phyloP scores from a whole-genome alignment of 2,797 vertebrate genomes.

The Mormyrus proboscirostris region DNA sequence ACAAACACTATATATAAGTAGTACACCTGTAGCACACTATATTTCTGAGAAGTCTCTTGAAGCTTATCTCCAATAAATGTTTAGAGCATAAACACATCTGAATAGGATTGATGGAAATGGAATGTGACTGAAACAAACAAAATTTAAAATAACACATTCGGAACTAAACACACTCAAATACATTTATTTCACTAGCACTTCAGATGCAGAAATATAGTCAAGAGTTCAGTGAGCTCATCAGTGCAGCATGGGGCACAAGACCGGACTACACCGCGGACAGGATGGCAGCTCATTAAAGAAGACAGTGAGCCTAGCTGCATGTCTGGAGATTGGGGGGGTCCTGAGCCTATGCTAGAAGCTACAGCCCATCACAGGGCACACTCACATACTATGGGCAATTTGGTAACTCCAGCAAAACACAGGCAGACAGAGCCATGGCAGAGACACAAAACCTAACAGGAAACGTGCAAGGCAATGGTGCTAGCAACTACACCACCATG shows the following conservation, averaged over 20 bases:
- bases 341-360: neutral
- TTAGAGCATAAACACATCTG: neutral
- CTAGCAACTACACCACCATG: neutral
- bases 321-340: neutral
- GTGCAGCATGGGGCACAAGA: neutral
- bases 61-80: neutral
- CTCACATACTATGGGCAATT: neutral
- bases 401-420: neutral
- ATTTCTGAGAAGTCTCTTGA: neutral
- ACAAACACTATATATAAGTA: neutral
- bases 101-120: neutral
- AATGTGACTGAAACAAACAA: neutral
- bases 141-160: neutral
- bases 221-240: neutral
- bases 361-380: neutral
- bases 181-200: neutral
- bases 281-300: neutral
- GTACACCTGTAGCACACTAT: neutral
- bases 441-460: neutral
- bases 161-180: neutral
- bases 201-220: neutral
- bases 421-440: neutral
- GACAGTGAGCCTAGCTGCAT: neutral
- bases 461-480: neutral
- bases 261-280: neutral